Percentiles rank a stretch among this genome's conserved stretches.
Evolutionary conservation across 2,113 vertebrate genomes (phyloP).

Genomic region (Coptodon bakossiorum): DNA sequence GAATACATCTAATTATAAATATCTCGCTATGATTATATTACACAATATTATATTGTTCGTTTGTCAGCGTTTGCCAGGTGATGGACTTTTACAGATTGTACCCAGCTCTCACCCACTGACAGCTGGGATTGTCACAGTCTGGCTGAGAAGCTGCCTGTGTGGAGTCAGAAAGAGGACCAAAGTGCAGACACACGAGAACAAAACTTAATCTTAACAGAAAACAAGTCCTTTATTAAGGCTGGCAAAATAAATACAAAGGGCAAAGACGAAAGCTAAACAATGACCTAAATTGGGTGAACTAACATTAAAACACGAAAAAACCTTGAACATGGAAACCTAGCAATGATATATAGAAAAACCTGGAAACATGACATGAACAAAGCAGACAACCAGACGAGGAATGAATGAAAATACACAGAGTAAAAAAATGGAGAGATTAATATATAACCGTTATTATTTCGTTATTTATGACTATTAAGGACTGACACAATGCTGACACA

Average conservation of each 20-base stretch:
- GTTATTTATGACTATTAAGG: not conserved
- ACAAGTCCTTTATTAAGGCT: not conserved
- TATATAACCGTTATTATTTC: not conserved
- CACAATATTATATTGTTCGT: not conserved
- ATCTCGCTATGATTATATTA: not conserved
- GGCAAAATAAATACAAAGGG: not conserved
- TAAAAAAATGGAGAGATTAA: not conserved
- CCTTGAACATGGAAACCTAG: not conserved
- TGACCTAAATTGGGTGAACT: not conserved
- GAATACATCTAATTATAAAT: not conserved
- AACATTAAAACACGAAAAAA: not conserved
- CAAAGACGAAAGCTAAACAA: not conserved
- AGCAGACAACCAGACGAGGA: not conserved
- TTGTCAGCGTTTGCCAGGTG: not conserved
- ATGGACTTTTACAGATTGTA: not conserved
- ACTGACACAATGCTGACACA: fast-evolving
- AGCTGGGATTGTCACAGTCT: not conserved
- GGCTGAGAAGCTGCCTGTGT: not conserved
- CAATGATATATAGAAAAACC: not conserved
- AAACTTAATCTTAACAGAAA: not conserved
- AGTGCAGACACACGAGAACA: not conserved
- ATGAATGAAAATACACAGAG: not conserved
- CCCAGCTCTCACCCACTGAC: not conserved
- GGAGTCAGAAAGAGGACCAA: not conserved
- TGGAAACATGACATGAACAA: not conserved